Evolutionary conservation across 1,140 invertebrate species (phyloP), one percentile per base, ranked within the genome.

Genomic region (Spodoptera frugiperda): DNA sequence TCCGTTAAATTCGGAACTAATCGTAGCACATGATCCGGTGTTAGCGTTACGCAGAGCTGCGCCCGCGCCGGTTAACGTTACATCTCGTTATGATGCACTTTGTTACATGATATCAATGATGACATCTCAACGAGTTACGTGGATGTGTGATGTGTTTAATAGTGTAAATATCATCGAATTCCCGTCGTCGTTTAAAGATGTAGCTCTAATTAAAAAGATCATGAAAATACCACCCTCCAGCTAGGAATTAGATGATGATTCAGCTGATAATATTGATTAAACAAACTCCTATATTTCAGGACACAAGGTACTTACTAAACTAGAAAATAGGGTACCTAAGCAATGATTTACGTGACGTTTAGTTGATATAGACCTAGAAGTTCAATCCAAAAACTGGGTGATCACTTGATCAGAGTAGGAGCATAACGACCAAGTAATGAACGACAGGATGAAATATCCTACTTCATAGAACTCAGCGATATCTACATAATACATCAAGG

Each of bases 1-100:
- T 49, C 44, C 61, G 61, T 49, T 48, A 48, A 65, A 65, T 65
- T 65, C n/a, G 44, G 61, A 65, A 65, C 61, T 48, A 65, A 65
- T 65, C 5, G 61, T 6, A 10, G 5, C 9, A 11, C 17, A 25
- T 48, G 61, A 21, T 48, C 12, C 30, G 30, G 17, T 44, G 57
- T 48, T 21, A 63, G 10, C 59, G 30, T 51, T 51, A 51, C 12
- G 12, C 48, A 14, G 48, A 51, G 48, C 6, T 19, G 57, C 61
- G 19, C 61, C 33, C 11, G 61, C 44, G 39, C 39, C 33, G 33
- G 17, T 14, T 49, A 14, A 48, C 17, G 61, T 21, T 65, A 65
- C 44, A 48, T 10, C 33, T 33, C 33, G 33, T 33, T 33, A 39
- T 6, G n/a, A 9, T 65, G 17, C 21, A 57, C 61, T 21, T 17